Evolutionary conservation across 2,797 vertebrate genomes (phyloP).

Genomic region (Pseudochirops corinnae): DNA sequence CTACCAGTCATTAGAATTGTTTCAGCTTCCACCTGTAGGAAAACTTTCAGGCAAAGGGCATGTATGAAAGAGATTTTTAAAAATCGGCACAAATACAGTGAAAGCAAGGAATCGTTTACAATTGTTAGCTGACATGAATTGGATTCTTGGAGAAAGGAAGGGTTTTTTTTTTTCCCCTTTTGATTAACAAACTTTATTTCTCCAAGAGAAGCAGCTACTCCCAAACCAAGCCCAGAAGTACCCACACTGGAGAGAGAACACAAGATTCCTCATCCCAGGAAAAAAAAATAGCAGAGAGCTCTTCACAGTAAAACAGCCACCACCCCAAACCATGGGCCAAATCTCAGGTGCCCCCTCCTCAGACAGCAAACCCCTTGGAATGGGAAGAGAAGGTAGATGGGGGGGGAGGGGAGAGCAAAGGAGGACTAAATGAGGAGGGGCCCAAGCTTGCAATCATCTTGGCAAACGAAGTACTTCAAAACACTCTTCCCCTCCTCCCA

Average conservation of each 20-base stretch:
- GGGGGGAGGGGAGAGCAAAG: too few species aligned
- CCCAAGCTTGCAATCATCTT: too few species aligned
- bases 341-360: neutral
- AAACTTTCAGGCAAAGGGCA: neutral
- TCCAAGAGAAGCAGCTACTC: neutral
- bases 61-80: neutral
- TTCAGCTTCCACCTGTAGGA: neutral
- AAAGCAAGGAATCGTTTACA: neutral
- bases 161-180: neutral
- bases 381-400: neutral
- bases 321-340: neutral
- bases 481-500: too few species aligned
- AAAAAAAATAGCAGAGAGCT: neutral
- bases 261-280: neutral
- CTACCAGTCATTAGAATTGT: neutral
- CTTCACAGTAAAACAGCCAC: neutral
- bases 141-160: neutral
- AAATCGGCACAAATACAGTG: neutral
- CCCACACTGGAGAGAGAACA: too few species aligned
- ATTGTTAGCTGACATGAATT: neutral
- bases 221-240: neutral
- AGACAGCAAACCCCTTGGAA: neutral
- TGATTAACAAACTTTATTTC: conserved; percentile 11
- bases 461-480: too few species aligned
- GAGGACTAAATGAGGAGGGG: neutral